Percentiles rank a stretch among this genome's conserved stretches.
Conservation (phyloP, 2,113 vertebrate genomes). For the Eulacestoma nigropectus region DNA sequence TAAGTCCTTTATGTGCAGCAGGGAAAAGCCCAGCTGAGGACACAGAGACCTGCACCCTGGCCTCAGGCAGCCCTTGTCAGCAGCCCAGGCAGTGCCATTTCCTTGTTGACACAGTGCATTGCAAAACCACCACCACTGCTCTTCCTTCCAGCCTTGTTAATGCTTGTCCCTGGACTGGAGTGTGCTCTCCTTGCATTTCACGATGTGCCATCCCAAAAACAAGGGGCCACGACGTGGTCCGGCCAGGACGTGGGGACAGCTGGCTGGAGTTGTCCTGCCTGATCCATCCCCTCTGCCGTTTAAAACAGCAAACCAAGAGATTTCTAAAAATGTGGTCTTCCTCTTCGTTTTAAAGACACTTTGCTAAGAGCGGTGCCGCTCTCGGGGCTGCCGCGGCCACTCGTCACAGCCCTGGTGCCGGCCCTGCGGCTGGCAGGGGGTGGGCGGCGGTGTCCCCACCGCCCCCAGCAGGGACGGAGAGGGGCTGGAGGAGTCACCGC, state of each 20-base stretch:
- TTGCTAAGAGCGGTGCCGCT: background rate
- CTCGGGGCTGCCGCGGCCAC: background rate
- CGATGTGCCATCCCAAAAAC: background rate
- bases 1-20: background rate
- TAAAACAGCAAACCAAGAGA: background rate
- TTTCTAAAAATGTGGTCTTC: background rate
- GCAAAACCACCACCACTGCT: background rate
- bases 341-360: background rate
- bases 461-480: background rate
- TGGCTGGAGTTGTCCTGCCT: background rate
- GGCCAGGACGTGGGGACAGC: background rate
- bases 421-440: background rate
- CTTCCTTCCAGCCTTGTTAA: background rate
- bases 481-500: background rate
- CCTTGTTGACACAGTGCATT: background rate
- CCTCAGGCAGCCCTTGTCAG: background rate
- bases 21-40: background rate
- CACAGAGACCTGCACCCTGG: background rate
- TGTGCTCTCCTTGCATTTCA: background rate
- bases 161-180: background rate
- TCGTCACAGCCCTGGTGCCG: background rate
- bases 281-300: background rate
- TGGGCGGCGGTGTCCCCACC: background rate
- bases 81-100: background rate
- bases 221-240: rapidly evolving